Evolutionary conservation across 1,140 invertebrate species (phyloP).

Genomic region (Ostrea denselamellosa): DNA sequence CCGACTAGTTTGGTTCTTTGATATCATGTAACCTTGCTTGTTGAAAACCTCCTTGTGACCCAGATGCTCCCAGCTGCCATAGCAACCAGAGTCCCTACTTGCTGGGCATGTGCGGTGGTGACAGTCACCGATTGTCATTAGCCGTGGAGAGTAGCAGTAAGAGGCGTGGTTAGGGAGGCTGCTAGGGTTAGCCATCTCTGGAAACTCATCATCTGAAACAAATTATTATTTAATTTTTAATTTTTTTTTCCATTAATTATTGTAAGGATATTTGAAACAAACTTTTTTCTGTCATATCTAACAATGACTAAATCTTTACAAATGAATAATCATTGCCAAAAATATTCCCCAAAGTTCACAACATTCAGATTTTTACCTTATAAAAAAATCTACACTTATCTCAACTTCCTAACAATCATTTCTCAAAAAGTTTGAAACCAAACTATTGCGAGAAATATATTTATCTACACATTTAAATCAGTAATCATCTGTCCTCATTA

Average conservation of each 20-base stretch:
- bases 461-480: too few relatives aligned
- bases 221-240: not conserved
- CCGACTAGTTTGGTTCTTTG: conserved; percentile 1
- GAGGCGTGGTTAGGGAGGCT: not conserved
- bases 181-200: not conserved
- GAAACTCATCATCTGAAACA: conserved; percentile 16
- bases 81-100: conserved; percentile 74
- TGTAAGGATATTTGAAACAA: not conserved
- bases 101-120: conserved; percentile 54
- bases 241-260: not conserved
- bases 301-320: too few relatives aligned
- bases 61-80: conserved; percentile 65
- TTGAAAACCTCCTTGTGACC: conserved; percentile 50
- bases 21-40: conserved; percentile 43
- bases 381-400: too few relatives aligned
- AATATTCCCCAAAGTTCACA: too few relatives aligned
- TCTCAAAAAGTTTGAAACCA: too few relatives aligned
- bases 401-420: too few relatives aligned
- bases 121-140: conserved; percentile 30
- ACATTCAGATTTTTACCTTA: too few relatives aligned
- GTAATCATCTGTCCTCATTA: too few relatives aligned
- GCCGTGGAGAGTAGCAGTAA: conserved; percentile 35
- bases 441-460: too few relatives aligned
- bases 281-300: too few relatives aligned
- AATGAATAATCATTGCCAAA: too few relatives aligned